Evolutionary conservation across 2,113 vertebrate species (phyloP).

Genomic region (Tricholaema leucomelas): DNA sequence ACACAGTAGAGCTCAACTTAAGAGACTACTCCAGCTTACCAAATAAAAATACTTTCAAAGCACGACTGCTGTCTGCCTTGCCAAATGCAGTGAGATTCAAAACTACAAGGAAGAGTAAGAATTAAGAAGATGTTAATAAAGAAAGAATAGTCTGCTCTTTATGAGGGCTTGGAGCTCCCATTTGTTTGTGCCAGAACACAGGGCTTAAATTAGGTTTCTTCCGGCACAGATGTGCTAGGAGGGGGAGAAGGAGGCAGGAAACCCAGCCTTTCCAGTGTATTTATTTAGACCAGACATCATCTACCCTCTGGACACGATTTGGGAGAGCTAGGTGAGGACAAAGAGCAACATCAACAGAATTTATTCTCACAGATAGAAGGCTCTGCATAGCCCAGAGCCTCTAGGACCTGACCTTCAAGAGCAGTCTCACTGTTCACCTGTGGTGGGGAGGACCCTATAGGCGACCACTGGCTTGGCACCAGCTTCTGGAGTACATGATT

Average conservation of each 20-base stretch:
- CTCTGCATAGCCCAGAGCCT: not conserved
- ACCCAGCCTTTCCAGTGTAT: not conserved
- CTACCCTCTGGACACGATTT: not conserved
- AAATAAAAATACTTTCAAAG: not conserved
- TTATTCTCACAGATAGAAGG: accelerated
- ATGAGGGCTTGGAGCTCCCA: not conserved
- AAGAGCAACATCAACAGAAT: not conserved
- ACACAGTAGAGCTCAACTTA: not conserved
- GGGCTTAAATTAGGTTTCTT: constrained; percentile 42
- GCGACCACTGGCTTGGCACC: not conserved
- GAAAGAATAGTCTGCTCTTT: not conserved
- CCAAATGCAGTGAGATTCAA: not conserved
- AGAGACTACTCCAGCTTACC: not conserved
- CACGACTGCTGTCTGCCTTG: not conserved
- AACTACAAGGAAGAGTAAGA: not conserved
- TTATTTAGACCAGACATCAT: constrained; percentile 8
- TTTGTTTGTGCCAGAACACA: constrained; percentile 18
- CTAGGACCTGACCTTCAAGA: accelerated
- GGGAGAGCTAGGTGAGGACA: constrained; percentile 8
- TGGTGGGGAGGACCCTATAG: accelerated
- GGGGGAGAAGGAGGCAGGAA: constrained; percentile 36
- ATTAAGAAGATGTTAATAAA: not conserved
- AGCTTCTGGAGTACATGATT: accelerated
- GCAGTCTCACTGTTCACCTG: not conserved
- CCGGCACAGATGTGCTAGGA: constrained; percentile 31